These are phyloP conservation scores for Otus sunia DNA, from an alignment of 2,113 vertebrate species.

Conservation along the genomic window DNA sequence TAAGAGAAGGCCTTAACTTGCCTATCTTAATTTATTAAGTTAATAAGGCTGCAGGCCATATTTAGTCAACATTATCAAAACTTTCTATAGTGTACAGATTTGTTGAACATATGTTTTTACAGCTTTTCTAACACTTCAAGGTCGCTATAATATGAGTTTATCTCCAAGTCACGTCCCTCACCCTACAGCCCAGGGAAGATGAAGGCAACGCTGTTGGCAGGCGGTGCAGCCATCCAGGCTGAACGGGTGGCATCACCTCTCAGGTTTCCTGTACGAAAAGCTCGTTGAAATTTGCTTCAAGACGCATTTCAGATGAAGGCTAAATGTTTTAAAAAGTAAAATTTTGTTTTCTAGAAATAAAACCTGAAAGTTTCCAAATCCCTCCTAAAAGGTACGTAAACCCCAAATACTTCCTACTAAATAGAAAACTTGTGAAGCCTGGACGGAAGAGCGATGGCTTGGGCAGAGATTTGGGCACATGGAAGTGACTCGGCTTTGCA, in stretches of 20 bases:
- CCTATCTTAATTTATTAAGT: neutral
- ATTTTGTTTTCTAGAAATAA: neutral
- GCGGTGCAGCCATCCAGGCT: too few relatives aligned
- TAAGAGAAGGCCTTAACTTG: neutral
- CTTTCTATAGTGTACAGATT: neutral
- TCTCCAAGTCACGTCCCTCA: neutral
- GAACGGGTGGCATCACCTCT: neutral
- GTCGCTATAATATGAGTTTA: neutral
- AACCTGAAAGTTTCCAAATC: neutral
- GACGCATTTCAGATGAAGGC: neutral
- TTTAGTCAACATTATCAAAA: neutral
- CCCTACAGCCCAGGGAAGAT: accelerated
- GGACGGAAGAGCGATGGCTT: too few relatives aligned
- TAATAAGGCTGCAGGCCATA: neutral
- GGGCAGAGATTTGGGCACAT: accelerated
- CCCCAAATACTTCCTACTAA: neutral
- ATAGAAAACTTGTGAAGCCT: neutral
- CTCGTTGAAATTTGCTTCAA: neutral
- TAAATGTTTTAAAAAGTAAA: neutral
- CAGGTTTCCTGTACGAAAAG: neutral
- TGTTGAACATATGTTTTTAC: neutral
- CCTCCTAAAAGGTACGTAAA: neutral
- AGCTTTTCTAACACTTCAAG: neutral
- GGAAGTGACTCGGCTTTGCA: accelerated
- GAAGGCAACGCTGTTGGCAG: accelerated